Base-by-base conservation (phyloP, 2,113 vertebrate species). In the Mus spicilegus region DNA sequence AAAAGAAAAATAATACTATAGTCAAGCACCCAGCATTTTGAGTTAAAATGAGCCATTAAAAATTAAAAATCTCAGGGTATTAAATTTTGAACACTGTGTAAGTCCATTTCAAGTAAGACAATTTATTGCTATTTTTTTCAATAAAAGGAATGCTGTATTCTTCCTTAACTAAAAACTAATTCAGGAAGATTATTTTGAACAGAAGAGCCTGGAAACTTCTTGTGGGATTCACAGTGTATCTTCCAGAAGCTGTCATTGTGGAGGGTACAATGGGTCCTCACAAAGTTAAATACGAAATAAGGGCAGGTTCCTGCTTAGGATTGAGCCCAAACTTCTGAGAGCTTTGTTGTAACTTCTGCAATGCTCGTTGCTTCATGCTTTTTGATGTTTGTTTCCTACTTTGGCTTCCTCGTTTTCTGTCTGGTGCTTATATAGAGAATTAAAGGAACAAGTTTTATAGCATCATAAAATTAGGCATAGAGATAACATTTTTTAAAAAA, bases 401-500 rank as follows among this genome's bases (percentile, higher is more conserved):
- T 33, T 76, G 69, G 36, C 87, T 93, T 87, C 72, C 39, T 91
- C 78, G 54, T 19, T 98, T 96, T 96, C 12, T 92, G 42, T 39
- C 80, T 90, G 93, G 75, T 58, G 39, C 61, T 94, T 93, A 80
- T 54, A 70, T 61, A 86, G 51, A 90, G 28, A 84, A 39, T 94
- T 96, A 77, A 0, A 49, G 63, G 28, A 80, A 96, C 56, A 86
- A 46, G 33, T 67, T 98, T 98, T 96, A 97, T 92, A 87, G 91
- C 0, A 42, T 65, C 94, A 95, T 93, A 95, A 97, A 98, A 96
- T 69, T 8, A 70, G 30, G 77, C 93, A 96, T 28, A 58, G 84
- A 56, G 56, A 70, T 42, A 58, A 19, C 87, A 96, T 96, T 22
- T 16, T 89, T 96, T 19, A 19, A 58, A 72, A n/a, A 93, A 75